A percentile compares a stretch with the other conserved stretches of the same genome.
phyloP scores from a whole-genome alignment of 92 coral and sea anemone genomes.

The Actinernus sp. region DNA sequence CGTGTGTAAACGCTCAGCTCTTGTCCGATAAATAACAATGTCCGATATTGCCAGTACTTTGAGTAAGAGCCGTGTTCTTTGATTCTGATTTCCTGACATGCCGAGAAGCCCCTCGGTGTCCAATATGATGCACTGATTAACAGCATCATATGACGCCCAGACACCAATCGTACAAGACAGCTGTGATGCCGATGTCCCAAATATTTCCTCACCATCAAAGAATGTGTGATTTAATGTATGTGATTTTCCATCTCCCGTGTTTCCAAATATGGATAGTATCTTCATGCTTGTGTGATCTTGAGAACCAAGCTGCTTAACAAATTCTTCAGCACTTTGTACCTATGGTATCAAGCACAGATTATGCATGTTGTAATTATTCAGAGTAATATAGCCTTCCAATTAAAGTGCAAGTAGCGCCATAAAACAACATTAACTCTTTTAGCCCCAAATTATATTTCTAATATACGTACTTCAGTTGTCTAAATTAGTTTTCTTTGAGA shows the following conservation, averaged over 20 bases:
- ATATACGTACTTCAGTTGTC: no score
- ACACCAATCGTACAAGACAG: conserved; percentile 97
- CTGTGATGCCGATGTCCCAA: conserved; percentile 93
- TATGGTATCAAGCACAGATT: no score
- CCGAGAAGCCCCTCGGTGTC: conserved; percentile 98
- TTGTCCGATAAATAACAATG: conserved; percentile 88
- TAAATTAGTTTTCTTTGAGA: no score
- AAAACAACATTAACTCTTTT: no score
- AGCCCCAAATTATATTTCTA: no score
- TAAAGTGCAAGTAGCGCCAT: no score
- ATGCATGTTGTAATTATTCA: no score
- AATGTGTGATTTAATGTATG: conserved; percentile 94
- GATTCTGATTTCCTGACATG: conserved; percentile 88
- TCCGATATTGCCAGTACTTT: conserved; percentile 98
- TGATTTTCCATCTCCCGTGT: conserved; percentile 99
- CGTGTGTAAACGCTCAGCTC: conserved; percentile 95
- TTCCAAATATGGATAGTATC: conserved; percentile 98
- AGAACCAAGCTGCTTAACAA: conserved; percentile 65
- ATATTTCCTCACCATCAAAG: conserved; percentile 87
- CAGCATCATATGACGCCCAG: conserved; percentile 95
- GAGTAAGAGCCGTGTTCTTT: conserved; percentile 83
- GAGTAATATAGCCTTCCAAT: no score
- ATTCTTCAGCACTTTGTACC: conserved; percentile 81
- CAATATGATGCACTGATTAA: conserved; percentile 69
- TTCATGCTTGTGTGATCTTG: conserved; percentile 76